These are phyloP conservation scores for Chlorospingus semifuscus DNA, from an alignment of 2,797 vertebrate species.

Conservation along the genomic window DNA sequence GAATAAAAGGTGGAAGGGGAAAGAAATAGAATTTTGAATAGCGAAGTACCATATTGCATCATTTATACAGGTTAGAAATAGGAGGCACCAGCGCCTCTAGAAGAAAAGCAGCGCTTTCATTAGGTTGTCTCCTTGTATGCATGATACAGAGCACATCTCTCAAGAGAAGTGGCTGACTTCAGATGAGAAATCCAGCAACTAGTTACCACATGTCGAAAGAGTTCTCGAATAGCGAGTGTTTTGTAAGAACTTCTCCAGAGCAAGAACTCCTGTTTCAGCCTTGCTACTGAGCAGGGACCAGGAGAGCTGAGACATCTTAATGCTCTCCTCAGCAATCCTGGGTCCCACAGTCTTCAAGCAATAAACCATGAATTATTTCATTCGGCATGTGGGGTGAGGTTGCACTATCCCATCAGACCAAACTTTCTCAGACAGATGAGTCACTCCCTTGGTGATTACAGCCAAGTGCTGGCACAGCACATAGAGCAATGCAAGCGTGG, in stretches of 20 bases:
- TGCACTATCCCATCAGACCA: background rate
- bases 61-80: background rate
- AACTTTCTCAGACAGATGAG: background rate
- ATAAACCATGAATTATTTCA: background rate
- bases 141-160: background rate
- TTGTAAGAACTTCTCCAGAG: background rate
- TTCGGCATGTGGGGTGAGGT: background rate
- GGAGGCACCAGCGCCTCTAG: background rate
- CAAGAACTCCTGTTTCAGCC: background rate
- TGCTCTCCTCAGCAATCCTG: background rate
- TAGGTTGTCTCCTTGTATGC: background rate
- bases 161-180: background rate
- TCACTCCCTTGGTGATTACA: background rate
- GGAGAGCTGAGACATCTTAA: too few relatives aligned
- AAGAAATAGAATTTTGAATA: background rate
- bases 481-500: fast-evolving
- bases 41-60: background rate
- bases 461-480: fast-evolving
- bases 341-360: background rate
- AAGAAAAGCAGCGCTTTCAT: background rate
- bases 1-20: background rate
- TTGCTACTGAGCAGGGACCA: background rate
- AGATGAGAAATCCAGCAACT: background rate
- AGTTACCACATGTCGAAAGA: background rate
- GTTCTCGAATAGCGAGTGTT: background rate